phyloP scores from a whole-genome alignment of 2,888 invertebrate genomes.

The Pogonocherus hispidulus region DNA sequence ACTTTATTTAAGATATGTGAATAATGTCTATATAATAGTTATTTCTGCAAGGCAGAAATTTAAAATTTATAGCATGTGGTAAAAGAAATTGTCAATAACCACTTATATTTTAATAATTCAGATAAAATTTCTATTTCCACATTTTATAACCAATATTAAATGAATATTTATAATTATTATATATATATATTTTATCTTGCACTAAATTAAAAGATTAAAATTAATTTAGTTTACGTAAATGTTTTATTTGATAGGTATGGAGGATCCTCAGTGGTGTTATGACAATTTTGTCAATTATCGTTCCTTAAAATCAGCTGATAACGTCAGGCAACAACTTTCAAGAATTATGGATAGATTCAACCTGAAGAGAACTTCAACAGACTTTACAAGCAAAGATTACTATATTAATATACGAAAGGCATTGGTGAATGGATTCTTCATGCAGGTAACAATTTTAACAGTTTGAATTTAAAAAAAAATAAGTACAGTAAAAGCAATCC shows the following conservation, averaged over 20 bases:
- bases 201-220: too few relatives aligned
- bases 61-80: too few relatives aligned
- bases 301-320: constrained; percentile 98
- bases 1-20: too few relatives aligned
- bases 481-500: not conserved
- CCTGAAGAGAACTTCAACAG: constrained; percentile 94
- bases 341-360: constrained; percentile 99
- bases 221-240: too few relatives aligned
- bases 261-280: constrained; percentile 99
- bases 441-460: constrained; percentile 82
- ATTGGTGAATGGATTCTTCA: constrained; percentile 98
- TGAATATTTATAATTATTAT: not conserved
- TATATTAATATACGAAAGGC: constrained; percentile 99
- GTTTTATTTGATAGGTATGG: constrained; percentile 79
- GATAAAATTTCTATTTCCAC: too few relatives aligned
- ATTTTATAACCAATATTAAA: too few relatives aligned
- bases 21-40: too few relatives aligned
- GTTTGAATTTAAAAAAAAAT: too few relatives aligned
- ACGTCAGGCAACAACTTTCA: constrained; percentile 96
- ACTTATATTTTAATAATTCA: too few relatives aligned
- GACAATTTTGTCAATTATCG: constrained; percentile 99
- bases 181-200: not conserved
- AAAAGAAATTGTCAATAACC: too few relatives aligned
- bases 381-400: constrained; percentile 98
- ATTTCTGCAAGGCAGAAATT: too few relatives aligned